Conservation (phyloP, 2,113 vertebrate species). For the Paradisaea rubra region DNA sequence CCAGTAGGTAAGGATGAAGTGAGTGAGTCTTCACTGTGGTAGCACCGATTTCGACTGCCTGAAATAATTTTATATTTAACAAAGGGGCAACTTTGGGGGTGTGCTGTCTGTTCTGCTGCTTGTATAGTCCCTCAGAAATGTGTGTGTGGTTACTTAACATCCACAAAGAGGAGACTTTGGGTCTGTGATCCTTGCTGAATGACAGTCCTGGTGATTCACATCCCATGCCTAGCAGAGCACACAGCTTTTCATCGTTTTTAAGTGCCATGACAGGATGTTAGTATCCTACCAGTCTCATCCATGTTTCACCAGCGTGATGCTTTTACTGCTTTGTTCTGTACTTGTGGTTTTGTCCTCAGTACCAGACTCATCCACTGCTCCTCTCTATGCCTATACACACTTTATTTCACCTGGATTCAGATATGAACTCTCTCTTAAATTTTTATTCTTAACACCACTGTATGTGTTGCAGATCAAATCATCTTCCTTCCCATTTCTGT, state of each 20-base stretch:
- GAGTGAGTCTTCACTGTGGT: not conserved
- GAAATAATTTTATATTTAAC: not conserved
- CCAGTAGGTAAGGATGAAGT: not conserved
- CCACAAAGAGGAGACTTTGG: not conserved
- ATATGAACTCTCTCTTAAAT: not conserved
- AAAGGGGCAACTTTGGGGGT: not conserved
- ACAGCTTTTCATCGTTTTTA: not conserved
- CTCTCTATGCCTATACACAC: not conserved
- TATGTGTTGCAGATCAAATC: not conserved
- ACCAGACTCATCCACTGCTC: not conserved
- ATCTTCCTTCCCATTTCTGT: not conserved
- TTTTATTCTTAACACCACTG: not conserved
- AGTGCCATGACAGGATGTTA: not conserved
- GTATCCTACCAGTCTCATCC: not conserved
- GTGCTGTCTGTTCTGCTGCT: not conserved
- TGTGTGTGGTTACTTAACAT: not conserved
- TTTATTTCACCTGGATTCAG: not conserved
- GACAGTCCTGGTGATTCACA: not conserved
- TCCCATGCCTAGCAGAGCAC: not conserved
- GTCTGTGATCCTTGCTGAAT: not conserved
- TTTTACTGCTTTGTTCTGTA: not conserved
- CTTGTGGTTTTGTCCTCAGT: not conserved
- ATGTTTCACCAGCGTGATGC: not conserved
- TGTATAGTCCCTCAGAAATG: fast-evolving
- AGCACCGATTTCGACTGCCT: not conserved